Base-by-base conservation (phyloP, 2,797 vertebrate genomes). In the Melanotaenia pygmaea region DNA sequence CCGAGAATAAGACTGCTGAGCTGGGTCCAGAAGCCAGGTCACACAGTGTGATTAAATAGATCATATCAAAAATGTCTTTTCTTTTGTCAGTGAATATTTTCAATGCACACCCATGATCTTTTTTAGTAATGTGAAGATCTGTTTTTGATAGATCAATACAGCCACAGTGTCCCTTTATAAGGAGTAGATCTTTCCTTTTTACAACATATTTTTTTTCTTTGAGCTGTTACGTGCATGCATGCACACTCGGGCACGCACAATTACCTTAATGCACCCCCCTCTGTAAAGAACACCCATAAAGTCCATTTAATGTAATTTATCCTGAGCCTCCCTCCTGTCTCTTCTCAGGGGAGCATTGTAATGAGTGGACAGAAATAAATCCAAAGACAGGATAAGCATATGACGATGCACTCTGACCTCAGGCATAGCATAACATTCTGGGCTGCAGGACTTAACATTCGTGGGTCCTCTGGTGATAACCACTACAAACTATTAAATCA, bases 191-290 rank as follows among this genome's bases (percentile, higher is more conserved):
- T 83, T 51, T 79, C 67, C 79, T 84, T 82, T 77, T 56, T 40
- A 75, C 75, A 67, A 47, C 50, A 47, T 65, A 40, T n/a, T n/a
- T 77, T 69, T 79, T 75, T 45, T 65, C 70, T 76, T 69, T 59
- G 72, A 50, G 69, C 66, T 35, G 6, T 16, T 4, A 22, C 47
- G 61, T 57, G 53, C 66, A 63, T 65, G 24, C 59, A 64, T 67
- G 71, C 51, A 50, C 65, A 61, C 65, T 66, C 37, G 77, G 5
- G 0, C 81, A 28, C 69, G 82, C 83, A 91, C 92, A 94, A 94
- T 95, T 93, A 94, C 84, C 86, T 92, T 94, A 95, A 95, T 95
- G 94, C 87, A 87, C 82, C 77, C 82, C 78, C 78, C 81, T 89
- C 81, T 2, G 86, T 90, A 92, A 91, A 91, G 90, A 92, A 88